Evolutionary conservation across 2,113 vertebrate genomes (phyloP).

Genomic region (Todiramphus saurophagus): DNA sequence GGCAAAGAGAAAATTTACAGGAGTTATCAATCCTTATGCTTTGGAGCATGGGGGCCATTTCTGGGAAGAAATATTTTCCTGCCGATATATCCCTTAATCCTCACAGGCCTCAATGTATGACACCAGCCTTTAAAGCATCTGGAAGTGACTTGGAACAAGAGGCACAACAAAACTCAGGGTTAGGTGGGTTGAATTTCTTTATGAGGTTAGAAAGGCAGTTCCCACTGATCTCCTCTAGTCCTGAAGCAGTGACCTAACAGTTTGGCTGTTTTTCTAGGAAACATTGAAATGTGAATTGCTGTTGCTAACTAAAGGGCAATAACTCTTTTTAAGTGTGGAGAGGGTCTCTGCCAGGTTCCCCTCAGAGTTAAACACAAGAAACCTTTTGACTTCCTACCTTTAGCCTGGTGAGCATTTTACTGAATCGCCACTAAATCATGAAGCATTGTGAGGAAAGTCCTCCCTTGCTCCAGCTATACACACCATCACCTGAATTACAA

Average conservation of each 20-base stretch:
- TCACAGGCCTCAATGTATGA: background rate
- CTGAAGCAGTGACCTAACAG: background rate
- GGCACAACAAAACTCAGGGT: background rate
- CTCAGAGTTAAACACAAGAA: background rate
- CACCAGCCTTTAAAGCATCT: background rate
- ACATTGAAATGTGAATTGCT: background rate
- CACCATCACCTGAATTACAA: background rate
- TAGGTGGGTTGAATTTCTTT: background rate
- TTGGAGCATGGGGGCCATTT: slow-evolving; percentile 10
- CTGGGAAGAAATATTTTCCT: slow-evolving; percentile 56
- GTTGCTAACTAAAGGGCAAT: background rate
- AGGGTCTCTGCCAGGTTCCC: background rate
- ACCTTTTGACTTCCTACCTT: background rate
- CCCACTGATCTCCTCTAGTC: background rate
- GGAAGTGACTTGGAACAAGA: background rate
- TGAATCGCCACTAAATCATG: background rate
- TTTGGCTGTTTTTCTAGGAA: background rate
- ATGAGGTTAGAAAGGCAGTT: background rate
- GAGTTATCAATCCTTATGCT: slow-evolving; percentile 47
- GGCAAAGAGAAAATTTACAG: slow-evolving; percentile 46
- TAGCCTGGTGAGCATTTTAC: background rate
- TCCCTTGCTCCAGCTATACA: background rate
- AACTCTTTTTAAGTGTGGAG: background rate
- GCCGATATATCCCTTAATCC: slow-evolving; percentile 4
- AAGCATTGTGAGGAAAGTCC: background rate